phyloP scores from a whole-genome alignment of 2,113 vertebrate genomes.

The Andinoacara biseriatus region DNA sequence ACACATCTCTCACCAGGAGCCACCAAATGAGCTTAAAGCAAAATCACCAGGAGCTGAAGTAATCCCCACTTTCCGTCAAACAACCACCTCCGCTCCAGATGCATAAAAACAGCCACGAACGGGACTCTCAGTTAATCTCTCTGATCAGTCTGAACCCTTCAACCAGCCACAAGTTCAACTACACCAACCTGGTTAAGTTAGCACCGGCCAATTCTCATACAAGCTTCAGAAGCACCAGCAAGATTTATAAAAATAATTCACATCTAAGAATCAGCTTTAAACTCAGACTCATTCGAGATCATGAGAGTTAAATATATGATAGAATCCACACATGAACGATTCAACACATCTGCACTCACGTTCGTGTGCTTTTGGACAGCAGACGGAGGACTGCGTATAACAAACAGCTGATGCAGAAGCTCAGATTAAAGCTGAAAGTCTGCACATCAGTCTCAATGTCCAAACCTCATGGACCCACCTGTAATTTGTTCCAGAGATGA shows the following conservation, averaged over 20 bases:
- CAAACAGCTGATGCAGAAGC: no score
- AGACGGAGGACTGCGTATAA: no score
- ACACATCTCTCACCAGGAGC: neutral
- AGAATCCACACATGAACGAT: no score
- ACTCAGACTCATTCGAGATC: neutral
- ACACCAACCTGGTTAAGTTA: neutral
- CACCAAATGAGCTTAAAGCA: neutral
- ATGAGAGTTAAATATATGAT: neutral
- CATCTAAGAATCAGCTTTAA: neutral
- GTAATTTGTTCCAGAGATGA: no score
- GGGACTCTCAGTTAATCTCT: neutral
- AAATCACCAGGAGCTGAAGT: neutral
- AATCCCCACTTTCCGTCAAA: neutral
- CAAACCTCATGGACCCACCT: no score
- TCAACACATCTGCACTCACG: no score
- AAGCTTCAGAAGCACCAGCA: neutral
- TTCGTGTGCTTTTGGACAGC: no score
- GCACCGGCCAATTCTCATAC: neutral
- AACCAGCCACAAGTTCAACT: neutral
- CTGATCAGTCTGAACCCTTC: neutral
- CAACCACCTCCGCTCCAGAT: neutral
- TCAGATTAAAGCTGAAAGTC: no score
- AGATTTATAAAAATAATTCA: neutral
- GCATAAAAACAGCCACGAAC: neutral
- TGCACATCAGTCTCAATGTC: no score